Evolutionary conservation across 2,888 invertebrate genomes (phyloP), one percentile per base, ranked within the genome.

Genomic region (Resseliella maxima): DNA sequence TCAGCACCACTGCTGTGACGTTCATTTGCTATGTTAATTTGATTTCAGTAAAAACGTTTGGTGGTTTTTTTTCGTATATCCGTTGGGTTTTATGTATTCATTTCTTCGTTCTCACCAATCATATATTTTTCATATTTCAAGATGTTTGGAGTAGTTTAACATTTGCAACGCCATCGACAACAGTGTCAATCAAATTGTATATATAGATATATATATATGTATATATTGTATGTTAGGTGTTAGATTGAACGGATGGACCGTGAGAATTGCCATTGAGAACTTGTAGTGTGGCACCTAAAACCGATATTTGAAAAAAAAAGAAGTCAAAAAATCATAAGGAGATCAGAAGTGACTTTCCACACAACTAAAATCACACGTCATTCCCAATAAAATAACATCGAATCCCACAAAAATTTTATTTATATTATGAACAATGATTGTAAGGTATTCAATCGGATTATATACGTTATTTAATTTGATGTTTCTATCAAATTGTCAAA

Each of bases 11-110:
- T 31, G 72, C n/a, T 72, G 31, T 72, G 6, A 31, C 18, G 72
- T 35, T 72, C 5, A n/a, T 3, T 31, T 72, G 31, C 31, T 72
- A 18, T 72, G 31, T 72, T 72, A 31, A 72, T 72, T 72, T 72
- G 72, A 72, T 72, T 72, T 72, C 15, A 72, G 31, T 72, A 15
- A 72, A 72, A 35, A 72, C 72, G 72, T 72, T 72, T 72, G 1
- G 24, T 59, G 27, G 5, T n/a, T 12, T 24, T 27, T 24, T 59
- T 59, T 59, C 15, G 72, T 72, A 24, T 24, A 24, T 59, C 59
- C 24, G n/a, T 59, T 59, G 10, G 50, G n/a, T 59, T 24, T 59
- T n/a, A n/a, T n/a, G n/a, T n/a, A n/a, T n/a, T n/a, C 5, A 24
- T 59, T 59, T 24, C 24, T 59, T 50, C 2, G 8, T 50, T 50